Conservation (phyloP, 2,888 invertebrate genomes). For the Timema podura region DNA sequence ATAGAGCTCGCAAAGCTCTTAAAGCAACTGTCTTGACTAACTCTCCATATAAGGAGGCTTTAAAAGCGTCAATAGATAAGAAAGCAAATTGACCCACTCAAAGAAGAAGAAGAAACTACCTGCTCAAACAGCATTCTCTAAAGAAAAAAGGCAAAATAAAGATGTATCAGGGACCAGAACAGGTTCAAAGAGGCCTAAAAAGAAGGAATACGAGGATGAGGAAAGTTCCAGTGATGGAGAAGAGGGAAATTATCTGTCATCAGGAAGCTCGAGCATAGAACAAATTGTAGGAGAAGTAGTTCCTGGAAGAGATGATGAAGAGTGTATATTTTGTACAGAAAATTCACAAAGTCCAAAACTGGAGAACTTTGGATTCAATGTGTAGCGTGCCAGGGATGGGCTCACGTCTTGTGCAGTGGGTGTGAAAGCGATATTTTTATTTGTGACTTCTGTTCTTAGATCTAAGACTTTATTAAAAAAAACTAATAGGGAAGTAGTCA, state of each 20-base stretch:
- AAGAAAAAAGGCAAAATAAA: not conserved
- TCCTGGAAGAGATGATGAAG: not conserved
- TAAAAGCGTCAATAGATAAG: not conserved
- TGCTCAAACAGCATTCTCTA: not conserved
- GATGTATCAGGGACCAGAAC: not conserved
- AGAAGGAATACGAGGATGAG: not conserved
- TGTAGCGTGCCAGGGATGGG: not conserved
- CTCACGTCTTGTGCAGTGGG: slow-evolving; percentile 1
- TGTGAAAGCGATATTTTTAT: not conserved
- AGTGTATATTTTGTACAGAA: slow-evolving; percentile 8
- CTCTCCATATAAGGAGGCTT: not conserved
- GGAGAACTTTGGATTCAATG: not conserved
- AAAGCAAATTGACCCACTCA: not conserved
- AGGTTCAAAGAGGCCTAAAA: not conserved
- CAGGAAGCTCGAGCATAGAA: not conserved
- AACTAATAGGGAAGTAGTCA: no score
- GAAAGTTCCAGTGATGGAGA: not conserved
- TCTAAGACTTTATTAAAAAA: not conserved
- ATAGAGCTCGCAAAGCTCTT: not conserved
- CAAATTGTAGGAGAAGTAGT: not conserved
- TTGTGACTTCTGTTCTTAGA: not conserved
- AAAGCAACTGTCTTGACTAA: not conserved
- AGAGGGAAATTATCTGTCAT: not conserved
- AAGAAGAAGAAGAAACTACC: not conserved
- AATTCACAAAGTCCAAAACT: not conserved